Conservation (phyloP, 1,140 invertebrate species). For the Helicoverpa armigera region DNA sequence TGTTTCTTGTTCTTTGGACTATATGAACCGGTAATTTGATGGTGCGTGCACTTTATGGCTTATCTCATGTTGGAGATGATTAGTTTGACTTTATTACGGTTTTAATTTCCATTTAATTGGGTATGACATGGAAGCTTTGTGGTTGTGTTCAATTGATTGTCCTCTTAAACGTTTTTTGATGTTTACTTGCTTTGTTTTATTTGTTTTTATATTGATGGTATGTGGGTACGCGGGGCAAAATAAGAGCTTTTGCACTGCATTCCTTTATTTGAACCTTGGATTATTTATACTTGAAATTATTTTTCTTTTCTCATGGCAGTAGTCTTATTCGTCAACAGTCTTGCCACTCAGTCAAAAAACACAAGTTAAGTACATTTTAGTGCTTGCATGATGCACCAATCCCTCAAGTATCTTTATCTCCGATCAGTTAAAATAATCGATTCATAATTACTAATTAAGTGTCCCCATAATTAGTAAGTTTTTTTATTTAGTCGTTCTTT, state of each 20-base stretch:
- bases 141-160: background rate
- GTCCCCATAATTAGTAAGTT: constrained; percentile 42
- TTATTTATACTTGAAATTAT: too few relatives aligned
- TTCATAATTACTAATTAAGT: constrained; percentile 43
- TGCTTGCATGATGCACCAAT: constrained; percentile 11
- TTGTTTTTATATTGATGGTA: background rate
- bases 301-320: too few relatives aligned
- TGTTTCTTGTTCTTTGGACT: constrained; percentile 55
- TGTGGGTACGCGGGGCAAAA: background rate
- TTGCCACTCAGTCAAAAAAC: background rate
- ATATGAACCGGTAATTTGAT: constrained; percentile 29
- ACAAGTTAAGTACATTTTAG: background rate
- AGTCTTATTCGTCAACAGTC: background rate
- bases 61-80: constrained; percentile 28
- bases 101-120: background rate
- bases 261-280: too few relatives aligned
- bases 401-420: background rate
- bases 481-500: constrained; percentile 37
- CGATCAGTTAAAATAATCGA: constrained; percentile 19
- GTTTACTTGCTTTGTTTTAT: background rate
- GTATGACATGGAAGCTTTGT: background rate
- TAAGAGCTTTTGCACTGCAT: too few relatives aligned
- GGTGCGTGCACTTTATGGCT: constrained; percentile 2
- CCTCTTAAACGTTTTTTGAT: background rate
- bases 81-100: background rate